Conservation (phyloP, 2,797 vertebrate species). For the Phylloscopus collybita region DNA sequence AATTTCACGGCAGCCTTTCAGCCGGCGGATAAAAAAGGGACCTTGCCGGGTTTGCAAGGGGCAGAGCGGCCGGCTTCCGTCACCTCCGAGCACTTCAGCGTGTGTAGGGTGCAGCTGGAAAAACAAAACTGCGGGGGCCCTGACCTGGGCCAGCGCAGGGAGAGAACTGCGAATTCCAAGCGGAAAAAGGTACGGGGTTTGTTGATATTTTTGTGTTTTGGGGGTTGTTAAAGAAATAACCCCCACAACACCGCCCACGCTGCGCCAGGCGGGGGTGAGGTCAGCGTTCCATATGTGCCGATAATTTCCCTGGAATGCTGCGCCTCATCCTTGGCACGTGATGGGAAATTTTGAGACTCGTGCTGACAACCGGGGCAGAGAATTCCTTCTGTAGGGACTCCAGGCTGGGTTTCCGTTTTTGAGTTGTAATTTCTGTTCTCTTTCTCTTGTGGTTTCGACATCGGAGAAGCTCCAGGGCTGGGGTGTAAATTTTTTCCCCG, state of each 20-base stretch:
- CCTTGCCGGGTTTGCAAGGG: not conserved
- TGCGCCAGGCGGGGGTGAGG: not conserved
- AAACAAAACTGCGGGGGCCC: not conserved
- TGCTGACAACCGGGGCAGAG: accelerated
- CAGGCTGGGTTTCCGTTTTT: accelerated
- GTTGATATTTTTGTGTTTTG: not conserved
- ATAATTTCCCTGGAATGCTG: not conserved
- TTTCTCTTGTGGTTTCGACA: accelerated
- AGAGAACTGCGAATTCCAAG: not conserved
- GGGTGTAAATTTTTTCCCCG: accelerated
- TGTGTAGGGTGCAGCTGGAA: conserved; percentile 44
- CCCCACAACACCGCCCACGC: accelerated
- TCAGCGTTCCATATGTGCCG: not conserved
- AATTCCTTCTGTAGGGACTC: accelerated
- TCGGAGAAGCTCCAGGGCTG: not conserved
- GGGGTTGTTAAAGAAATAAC: not conserved
- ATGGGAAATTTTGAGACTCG: not conserved
- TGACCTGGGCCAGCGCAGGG: not conserved
- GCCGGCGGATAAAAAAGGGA: conserved; percentile 55
- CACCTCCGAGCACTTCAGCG: not conserved
- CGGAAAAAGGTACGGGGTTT: conserved; percentile 76
- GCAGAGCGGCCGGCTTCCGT: not conserved
- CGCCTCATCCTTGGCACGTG: not conserved
- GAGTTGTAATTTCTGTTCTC: accelerated
- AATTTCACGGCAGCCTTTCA: conserved; percentile 88